A percentile compares a stretch with the other conserved stretches of the same genome.
These are phyloP conservation scores for Cheilosia scutellata DNA, from an alignment of 2,888 invertebrate genomes.

Conservation along the genomic window DNA sequence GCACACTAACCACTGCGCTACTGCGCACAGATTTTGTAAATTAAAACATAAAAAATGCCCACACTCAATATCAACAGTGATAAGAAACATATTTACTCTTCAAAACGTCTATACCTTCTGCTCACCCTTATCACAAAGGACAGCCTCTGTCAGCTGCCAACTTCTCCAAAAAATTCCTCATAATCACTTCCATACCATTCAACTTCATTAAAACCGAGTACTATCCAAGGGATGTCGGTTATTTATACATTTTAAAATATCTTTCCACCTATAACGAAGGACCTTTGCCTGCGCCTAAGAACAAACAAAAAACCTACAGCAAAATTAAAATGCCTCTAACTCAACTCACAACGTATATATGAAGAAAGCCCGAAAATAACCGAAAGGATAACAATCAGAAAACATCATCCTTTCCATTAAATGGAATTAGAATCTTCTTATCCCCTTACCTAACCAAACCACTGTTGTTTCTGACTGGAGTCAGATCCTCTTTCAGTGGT, in stretches of 20 bases:
- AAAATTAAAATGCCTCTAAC: conserved; percentile 7
- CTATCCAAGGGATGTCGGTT: not conserved
- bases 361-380: conserved; percentile 49
- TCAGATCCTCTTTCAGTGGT: not conserved
- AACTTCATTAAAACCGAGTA: not conserved
- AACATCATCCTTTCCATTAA: conserved; percentile 64
- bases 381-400: conserved; percentile 66
- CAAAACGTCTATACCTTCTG: not conserved
- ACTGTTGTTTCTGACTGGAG: not conserved
- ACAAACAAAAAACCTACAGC: not conserved
- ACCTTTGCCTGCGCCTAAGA: not conserved
- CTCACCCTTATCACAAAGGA: not conserved
- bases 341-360: conserved; percentile 5
- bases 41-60: too few relatives aligned
- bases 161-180: not conserved
- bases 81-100: not conserved
- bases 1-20: too few relatives aligned
- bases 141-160: conserved; percentile 7
- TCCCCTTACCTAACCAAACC: conserved; percentile 8
- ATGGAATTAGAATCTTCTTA: conserved; percentile 53
- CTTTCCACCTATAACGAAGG: not conserved
- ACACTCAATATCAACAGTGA: too few relatives aligned
- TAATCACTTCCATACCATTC: not conserved
- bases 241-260: not conserved
- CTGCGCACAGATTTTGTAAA: too few relatives aligned